Conservation (phyloP, 1,140 invertebrate species). For the Monochamus saltuarius region DNA sequence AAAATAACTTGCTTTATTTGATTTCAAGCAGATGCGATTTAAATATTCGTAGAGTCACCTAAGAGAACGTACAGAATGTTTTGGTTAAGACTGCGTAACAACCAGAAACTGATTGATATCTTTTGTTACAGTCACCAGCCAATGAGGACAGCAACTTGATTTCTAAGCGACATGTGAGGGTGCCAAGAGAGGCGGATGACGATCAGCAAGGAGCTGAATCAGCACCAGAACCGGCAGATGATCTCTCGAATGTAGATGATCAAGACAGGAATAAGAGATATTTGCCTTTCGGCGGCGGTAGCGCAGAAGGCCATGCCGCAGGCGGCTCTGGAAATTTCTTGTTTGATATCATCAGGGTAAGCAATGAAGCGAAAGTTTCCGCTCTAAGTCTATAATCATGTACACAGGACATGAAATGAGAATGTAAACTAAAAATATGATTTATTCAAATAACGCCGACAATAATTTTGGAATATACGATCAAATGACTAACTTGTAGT, state of each 20-base stretch:
- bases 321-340: slow-evolving; percentile 83
- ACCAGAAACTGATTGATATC: background rate
- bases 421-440: background rate
- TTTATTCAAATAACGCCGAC: too few relatives aligned
- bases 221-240: slow-evolving; percentile 54
- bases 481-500: too few relatives aligned
- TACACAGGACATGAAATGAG: background rate
- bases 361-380: slow-evolving; percentile 17
- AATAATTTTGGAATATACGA: too few relatives aligned
- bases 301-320: slow-evolving; percentile 55
- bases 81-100: too few relatives aligned
- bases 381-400: background rate
- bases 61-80: background rate
- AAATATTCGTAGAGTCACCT: too few relatives aligned
- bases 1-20: background rate
- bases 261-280: slow-evolving; percentile 80
- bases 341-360: slow-evolving; percentile 83
- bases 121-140: slow-evolving; percentile 53
- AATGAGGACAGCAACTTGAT: slow-evolving; percentile 54
- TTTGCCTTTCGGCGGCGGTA: slow-evolving; percentile 64
- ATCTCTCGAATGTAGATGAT: slow-evolving; percentile 62
- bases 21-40: background rate
- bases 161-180: slow-evolving; percentile 55
- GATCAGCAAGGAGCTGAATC: slow-evolving; percentile 52
- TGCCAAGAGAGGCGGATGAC: slow-evolving; percentile 47